Percentiles rank a stretch among this genome's conserved stretches.
These are phyloP conservation scores for Parasteatoda lunata DNA, from an alignment of 2,888 invertebrate genomes.

Conservation along the genomic window DNA sequence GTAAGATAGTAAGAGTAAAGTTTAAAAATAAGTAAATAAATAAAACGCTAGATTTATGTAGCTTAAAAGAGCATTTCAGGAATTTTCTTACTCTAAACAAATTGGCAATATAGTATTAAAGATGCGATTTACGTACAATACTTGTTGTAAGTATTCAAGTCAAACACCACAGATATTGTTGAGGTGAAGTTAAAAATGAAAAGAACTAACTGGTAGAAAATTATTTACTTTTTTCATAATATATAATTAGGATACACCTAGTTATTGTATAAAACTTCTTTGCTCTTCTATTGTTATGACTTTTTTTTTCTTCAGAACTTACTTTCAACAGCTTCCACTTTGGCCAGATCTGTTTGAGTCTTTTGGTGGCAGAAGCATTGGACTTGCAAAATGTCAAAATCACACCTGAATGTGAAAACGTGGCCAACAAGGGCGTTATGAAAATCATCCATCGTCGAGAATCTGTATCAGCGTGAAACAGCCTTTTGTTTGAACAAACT, in stretches of 20 bases:
- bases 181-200: too few species aligned
- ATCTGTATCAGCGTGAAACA: conserved; percentile 59
- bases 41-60: too few species aligned
- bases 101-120: too few species aligned
- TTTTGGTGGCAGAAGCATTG: conserved; percentile 46
- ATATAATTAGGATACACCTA: background rate
- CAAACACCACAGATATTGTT: too few species aligned
- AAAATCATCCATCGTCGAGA: conserved; percentile 35
- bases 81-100: too few species aligned
- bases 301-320: conserved; percentile 42
- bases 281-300: background rate
- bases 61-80: too few species aligned
- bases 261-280: background rate
- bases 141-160: too few species aligned
- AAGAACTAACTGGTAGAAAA: too few species aligned
- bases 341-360: conserved; percentile 60
- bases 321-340: conserved; percentile 61
- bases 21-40: too few species aligned
- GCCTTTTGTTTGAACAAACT: background rate
- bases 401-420: conserved; percentile 19
- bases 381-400: conserved; percentile 52
- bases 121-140: too few species aligned
- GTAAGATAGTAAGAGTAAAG: too few species aligned
- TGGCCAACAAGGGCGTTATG: background rate
- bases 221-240: too few species aligned